phyloP scores from a whole-genome alignment of 2,797 vertebrate genomes.

The Acanthurus lineatus region DNA sequence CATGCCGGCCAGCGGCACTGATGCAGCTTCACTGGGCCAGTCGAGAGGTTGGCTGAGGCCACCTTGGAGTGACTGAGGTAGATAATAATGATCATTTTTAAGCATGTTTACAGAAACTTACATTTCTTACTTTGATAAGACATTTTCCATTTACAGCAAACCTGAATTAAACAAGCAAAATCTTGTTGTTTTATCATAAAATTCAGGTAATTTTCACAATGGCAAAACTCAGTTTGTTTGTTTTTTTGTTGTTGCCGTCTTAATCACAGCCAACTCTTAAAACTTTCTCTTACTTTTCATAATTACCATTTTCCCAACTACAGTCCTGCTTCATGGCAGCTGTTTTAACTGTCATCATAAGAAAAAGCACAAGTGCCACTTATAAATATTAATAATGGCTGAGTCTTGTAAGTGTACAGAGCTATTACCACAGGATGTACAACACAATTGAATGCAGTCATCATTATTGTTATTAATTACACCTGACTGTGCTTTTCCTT shows the following conservation, averaged over 20 bases:
- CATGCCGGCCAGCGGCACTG: conserved; percentile 29
- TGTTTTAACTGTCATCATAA: neutral
- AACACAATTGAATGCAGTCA: neutral
- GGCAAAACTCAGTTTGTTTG: neutral
- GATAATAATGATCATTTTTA: neutral
- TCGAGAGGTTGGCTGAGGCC: neutral
- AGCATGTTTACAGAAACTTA: neutral
- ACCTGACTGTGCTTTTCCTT: neutral
- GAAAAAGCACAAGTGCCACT: neutral
- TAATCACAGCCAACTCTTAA: neutral
- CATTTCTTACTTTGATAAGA: neutral
- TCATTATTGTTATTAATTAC: neutral
- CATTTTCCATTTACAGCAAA: neutral
- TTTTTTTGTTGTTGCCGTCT: neutral
- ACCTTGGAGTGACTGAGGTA: neutral
- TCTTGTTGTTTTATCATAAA: neutral
- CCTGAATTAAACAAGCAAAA: neutral
- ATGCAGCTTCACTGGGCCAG: neutral
- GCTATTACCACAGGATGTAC: neutral
- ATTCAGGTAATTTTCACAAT: neutral
- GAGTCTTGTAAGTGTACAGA: no score
- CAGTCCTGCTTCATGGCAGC: no score
- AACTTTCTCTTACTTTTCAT: neutral
- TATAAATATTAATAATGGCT: no score
- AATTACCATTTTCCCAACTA: neutral